Conservation (phyloP, 2,888 invertebrate genomes). For the Clitarchus hookeri region DNA sequence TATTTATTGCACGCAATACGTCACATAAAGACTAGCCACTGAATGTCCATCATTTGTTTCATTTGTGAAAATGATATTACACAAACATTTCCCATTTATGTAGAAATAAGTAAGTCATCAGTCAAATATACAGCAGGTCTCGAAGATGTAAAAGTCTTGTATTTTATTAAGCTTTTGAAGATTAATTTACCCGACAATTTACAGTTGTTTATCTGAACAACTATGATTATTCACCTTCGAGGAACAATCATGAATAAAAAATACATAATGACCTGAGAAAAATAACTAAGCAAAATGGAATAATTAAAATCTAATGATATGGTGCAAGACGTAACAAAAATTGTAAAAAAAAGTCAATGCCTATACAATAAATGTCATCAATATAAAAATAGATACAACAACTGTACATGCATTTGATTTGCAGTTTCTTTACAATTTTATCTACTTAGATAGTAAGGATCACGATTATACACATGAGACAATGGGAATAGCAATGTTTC, state of each 20-base stretch:
- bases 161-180: neutral
- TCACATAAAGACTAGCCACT: neutral
- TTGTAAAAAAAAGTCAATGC: neutral
- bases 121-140: neutral
- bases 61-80: neutral
- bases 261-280: neutral
- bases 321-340: neutral
- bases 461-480: conserved; percentile 14
- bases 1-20: neutral
- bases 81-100: neutral
- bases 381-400: conserved; percentile 14
- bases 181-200: neutral
- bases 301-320: conserved; percentile 3
- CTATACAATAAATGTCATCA: conserved; percentile 14
- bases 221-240: neutral
- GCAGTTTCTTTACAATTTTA: neutral
- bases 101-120: neutral
- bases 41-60: neutral
- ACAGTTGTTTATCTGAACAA: neutral
- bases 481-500: neutral
- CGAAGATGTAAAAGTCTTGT: neutral
- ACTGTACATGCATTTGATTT: conserved; percentile 14
- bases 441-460: neutral
- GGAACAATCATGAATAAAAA: neutral
- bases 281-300: conserved; percentile 3